A percentile compares a stretch with the other conserved stretches of the same genome.
These are phyloP conservation scores for Phthorimaea operculella DNA, from an alignment of 1,140 invertebrate genomes.

Conservation along the genomic window DNA sequence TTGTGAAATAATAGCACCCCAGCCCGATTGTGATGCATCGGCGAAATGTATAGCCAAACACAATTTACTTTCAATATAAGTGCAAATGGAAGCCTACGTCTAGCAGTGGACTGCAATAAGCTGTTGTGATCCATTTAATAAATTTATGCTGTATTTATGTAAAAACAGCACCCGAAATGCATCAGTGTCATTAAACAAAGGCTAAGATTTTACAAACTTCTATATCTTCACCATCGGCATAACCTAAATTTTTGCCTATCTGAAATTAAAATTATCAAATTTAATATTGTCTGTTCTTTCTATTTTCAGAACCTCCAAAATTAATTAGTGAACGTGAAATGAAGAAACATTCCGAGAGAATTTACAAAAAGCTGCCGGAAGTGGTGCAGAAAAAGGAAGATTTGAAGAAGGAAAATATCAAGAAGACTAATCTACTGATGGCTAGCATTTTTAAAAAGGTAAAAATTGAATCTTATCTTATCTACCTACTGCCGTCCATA, in stretches of 20 bases:
- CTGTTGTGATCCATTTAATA: too few species aligned
- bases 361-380: constrained; percentile 60
- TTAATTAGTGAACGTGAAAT: constrained; percentile 57
- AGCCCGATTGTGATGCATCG: constrained; percentile 6
- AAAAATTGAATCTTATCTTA: background rate
- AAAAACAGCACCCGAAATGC: too few species aligned
- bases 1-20: too few species aligned
- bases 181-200: too few species aligned
- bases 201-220: too few species aligned
- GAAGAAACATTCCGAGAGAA: constrained; percentile 58
- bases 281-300: constrained; percentile 3
- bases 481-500: too few species aligned
- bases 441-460: constrained; percentile 64
- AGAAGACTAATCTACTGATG: constrained; percentile 62
- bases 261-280: too few species aligned
- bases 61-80: background rate
- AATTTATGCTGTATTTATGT: too few species aligned
- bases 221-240: too few species aligned
- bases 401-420: constrained; percentile 51
- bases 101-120: too few species aligned
- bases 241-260: too few species aligned
- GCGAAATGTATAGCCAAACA: background rate
- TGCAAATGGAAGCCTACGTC: too few species aligned
- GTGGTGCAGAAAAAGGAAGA: constrained; percentile 53
- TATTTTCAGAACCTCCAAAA: constrained; percentile 46